Percentiles rank a stretch among this genome's conserved stretches.
phyloP scores from a whole-genome alignment of 2,888 invertebrate species.

The Sipunculus nudus region DNA sequence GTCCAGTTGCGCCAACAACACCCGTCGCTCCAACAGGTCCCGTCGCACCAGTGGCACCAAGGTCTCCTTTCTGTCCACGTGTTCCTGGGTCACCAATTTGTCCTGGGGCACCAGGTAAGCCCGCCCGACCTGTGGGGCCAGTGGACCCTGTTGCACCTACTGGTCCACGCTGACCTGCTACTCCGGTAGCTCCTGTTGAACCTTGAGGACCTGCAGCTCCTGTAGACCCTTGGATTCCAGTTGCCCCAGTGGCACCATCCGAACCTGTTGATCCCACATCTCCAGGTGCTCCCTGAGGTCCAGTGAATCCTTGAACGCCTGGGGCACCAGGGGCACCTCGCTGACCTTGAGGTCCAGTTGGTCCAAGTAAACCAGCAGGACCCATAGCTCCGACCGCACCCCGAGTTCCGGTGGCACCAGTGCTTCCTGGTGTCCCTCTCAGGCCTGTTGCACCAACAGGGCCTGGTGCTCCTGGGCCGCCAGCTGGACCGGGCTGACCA shows the following conservation, averaged over 20 bases:
- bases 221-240: conserved; percentile 24
- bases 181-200: conserved; percentile 12
- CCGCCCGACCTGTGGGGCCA: conserved; percentile 12
- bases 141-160: conserved; percentile 6
- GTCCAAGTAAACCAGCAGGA: conserved; percentile 10
- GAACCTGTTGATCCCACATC: conserved; percentile 6
- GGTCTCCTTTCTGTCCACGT: conserved; percentile 13
- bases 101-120: conserved; percentile 17
- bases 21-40: conserved; percentile 17
- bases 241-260: conserved; percentile 15
- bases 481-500: conserved; percentile 12
- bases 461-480: conserved; percentile 8
- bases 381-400: conserved; percentile 24
- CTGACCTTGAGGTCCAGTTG: conserved; percentile 11
- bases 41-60: conserved; percentile 7
- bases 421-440: neutral
- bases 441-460: conserved; percentile 10
- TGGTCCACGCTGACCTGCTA: conserved; percentile 12
- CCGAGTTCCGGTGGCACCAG: conserved; percentile 16
- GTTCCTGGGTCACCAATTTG: conserved; percentile 8
- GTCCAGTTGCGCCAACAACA: neutral
- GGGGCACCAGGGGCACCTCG: conserved; percentile 10
- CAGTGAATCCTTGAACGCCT: conserved; percentile 16
- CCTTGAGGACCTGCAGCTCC: conserved; percentile 11
- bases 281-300: conserved; percentile 7